Conservation (phyloP, 2,113 vertebrate genomes). For the Rhinogobius similis region DNA sequence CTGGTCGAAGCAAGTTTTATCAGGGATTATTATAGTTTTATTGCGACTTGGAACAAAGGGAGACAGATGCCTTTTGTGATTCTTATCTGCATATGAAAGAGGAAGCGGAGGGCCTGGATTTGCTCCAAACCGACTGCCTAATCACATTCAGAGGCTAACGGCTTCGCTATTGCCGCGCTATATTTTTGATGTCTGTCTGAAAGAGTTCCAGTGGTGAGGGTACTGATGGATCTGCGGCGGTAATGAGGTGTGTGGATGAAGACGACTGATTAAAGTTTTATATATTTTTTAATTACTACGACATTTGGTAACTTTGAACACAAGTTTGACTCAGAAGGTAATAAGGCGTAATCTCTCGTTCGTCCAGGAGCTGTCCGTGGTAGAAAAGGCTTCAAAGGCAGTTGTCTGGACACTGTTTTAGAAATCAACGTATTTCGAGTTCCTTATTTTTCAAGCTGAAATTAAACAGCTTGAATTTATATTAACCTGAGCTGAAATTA, state of each 20-base stretch:
- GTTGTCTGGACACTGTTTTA: too few species aligned
- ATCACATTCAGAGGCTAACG: conserved; percentile 29
- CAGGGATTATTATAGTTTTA: conserved; percentile 46
- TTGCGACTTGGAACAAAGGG: conserved; percentile 36
- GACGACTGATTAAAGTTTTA: conserved; percentile 1
- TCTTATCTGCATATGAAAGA: conserved; percentile 50
- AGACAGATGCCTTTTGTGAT: conserved; percentile 52
- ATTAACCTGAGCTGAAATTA: too few species aligned
- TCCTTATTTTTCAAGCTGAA: too few species aligned
- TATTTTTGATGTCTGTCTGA: conserved; percentile 15
- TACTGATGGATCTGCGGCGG: background rate
- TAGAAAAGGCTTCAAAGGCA: too few species aligned
- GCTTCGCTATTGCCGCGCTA: conserved; percentile 27
- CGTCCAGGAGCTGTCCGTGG: too few species aligned
- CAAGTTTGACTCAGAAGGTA: background rate
- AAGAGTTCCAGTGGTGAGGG: conserved; percentile 5
- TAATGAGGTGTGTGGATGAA: conserved; percentile 4
- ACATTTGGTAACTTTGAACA: conserved; percentile 6
- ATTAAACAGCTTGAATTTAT: too few species aligned
- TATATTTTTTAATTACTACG: background rate
- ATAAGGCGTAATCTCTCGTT: background rate
- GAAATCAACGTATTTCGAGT: too few species aligned
- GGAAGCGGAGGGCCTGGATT: conserved; percentile 39
- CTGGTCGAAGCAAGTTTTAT: conserved; percentile 22
- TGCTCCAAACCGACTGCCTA: conserved; percentile 45